Percentiles rank a stretch among this genome's conserved stretches.
phyloP scores from a whole-genome alignment of 1,140 invertebrate genomes.

The Himalopsyche phryganea region DNA sequence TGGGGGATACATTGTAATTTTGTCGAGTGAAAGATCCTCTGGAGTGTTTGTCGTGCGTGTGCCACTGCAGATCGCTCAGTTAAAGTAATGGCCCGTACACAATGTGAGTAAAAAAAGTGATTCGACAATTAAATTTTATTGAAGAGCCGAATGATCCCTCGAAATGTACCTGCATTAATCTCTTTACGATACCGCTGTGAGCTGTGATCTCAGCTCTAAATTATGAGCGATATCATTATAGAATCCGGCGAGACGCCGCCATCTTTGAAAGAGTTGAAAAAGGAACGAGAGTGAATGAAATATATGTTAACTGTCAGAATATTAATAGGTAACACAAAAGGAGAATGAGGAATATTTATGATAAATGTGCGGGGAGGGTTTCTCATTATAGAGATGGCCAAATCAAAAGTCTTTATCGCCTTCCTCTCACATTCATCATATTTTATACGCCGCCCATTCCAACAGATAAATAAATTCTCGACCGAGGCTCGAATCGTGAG shows the following conservation, averaged over 20 bases:
- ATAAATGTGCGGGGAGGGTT: constrained; percentile 35
- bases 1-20: no score
- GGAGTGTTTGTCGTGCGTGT: no score
- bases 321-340: constrained; percentile 35
- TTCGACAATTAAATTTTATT: constrained; percentile 34
- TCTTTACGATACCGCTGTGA: constrained; percentile 34
- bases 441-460: constrained; percentile 29
- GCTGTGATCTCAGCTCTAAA: constrained; percentile 34
- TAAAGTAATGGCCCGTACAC: constrained; percentile 24
- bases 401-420: constrained; percentile 35
- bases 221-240: constrained; percentile 36
- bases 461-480: constrained; percentile 14
- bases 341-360: constrained; percentile 31
- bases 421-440: constrained; percentile 32
- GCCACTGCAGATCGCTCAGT: background rate
- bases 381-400: constrained; percentile 36
- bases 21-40: no score
- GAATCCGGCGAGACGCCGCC: constrained; percentile 30
- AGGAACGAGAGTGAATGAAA: constrained; percentile 33
- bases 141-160: constrained; percentile 30
- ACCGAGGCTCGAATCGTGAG: constrained; percentile 8
- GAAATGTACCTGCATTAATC: constrained; percentile 34
- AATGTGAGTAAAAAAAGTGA: constrained; percentile 23
- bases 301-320: constrained; percentile 35
- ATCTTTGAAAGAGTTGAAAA: constrained; percentile 31